phyloP scores from a whole-genome alignment of 2,888 invertebrate species.

The Pelosia muscerda region DNA sequence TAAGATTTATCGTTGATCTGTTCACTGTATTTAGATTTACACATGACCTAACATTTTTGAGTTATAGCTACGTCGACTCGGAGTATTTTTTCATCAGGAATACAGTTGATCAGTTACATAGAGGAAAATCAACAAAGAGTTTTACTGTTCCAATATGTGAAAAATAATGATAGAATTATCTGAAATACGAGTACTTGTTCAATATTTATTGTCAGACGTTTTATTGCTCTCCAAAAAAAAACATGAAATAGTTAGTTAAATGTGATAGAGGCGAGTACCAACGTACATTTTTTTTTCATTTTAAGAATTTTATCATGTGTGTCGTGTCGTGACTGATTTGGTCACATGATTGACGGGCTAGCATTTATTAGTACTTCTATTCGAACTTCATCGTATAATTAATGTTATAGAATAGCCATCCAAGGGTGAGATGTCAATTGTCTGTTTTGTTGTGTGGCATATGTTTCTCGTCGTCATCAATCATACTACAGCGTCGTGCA shows the following conservation, averaged over 20 bases:
- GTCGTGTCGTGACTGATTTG: too few species aligned
- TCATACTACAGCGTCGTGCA: not conserved
- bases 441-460: not conserved
- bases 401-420: not conserved
- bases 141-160: not conserved
- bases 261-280: too few species aligned
- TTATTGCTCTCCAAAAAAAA: not conserved
- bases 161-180: not conserved
- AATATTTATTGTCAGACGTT: not conserved
- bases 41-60: conserved; percentile 24
- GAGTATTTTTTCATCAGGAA: not conserved
- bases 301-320: too few species aligned
- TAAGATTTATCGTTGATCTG: conserved; percentile 28
- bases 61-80: conserved; percentile 5
- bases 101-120: not conserved
- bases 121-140: not conserved
- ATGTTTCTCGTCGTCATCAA: not conserved
- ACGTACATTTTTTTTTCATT: too few species aligned
- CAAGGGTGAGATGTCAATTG: not conserved
- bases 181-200: not conserved
- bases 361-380: too few species aligned
- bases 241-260: too few species aligned
- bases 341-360: too few species aligned
- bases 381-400: too few species aligned
- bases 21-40: conserved; percentile 19